phyloP scores from a whole-genome alignment of 2,888 invertebrate genomes.

The Andrena camellia region DNA sequence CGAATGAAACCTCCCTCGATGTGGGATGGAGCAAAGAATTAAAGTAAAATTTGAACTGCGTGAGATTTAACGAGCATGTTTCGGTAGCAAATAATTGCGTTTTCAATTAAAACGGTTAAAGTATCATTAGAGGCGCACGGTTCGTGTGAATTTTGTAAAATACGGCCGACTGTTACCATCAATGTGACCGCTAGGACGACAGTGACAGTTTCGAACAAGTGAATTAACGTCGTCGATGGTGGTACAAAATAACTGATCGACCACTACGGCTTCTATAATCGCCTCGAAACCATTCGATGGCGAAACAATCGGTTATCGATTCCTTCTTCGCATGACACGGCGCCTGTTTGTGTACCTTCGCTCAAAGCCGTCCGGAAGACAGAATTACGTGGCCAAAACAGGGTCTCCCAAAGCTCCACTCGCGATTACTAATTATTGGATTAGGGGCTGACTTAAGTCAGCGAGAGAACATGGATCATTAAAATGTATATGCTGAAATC shows the following conservation, averaged over 20 bases:
- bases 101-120: background rate
- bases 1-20: background rate
- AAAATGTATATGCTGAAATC: background rate
- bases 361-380: background rate
- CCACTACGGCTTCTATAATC: slow-evolving; percentile 42
- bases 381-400: slow-evolving; percentile 9
- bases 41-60: background rate
- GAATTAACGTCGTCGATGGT: background rate
- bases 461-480: background rate
- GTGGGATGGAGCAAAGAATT: background rate
- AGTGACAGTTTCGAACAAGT: background rate
- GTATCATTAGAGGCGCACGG: too few relatives aligned
- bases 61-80: slow-evolving; percentile 2
- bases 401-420: background rate
- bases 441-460: background rate
- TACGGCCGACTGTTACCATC: background rate
- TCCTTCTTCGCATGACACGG: slow-evolving; percentile 15
- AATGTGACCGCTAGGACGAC: background rate
- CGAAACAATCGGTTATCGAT: slow-evolving; percentile 61
- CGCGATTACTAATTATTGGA: background rate
- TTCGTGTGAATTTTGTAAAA: background rate
- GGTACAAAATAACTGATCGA: slow-evolving; percentile 16
- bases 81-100: slow-evolving; percentile 3
- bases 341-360: slow-evolving; percentile 15
- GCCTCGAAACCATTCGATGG: slow-evolving; percentile 3